Conservation (phyloP, 2,113 vertebrate genomes). For the Sinocyclocheilus anophthalmus region DNA sequence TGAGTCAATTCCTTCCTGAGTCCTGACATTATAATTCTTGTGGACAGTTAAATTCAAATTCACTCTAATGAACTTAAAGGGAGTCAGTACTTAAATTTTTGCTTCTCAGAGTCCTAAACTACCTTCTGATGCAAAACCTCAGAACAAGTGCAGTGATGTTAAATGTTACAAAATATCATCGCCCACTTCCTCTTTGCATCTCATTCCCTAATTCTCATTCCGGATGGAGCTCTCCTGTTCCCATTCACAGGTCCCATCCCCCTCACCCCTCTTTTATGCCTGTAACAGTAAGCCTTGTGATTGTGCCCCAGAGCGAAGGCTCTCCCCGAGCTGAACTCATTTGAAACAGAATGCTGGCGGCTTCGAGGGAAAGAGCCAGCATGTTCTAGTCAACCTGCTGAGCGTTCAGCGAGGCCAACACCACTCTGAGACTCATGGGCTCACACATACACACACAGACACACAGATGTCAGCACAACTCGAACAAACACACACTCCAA, state of each 20-base stretch:
- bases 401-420: constrained; percentile 59
- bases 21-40: background rate
- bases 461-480: constrained; percentile 42
- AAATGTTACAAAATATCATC: background rate
- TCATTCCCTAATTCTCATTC: constrained; percentile 33
- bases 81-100: background rate
- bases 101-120: background rate
- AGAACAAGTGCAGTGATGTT: background rate
- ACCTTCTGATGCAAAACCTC: background rate
- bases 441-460: constrained; percentile 37
- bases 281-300: constrained; percentile 56
- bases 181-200: background rate
- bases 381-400: constrained; percentile 61
- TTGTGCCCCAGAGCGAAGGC: constrained; percentile 58
- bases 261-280: constrained; percentile 29
- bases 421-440: constrained; percentile 54
- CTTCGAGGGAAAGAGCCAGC: constrained; percentile 68
- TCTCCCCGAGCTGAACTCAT: constrained; percentile 71
- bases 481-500: too few relatives aligned
- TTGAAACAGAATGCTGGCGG: constrained; percentile 82
- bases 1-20: too few relatives aligned
- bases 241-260: constrained; percentile 22
- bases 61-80: background rate
- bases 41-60: background rate
- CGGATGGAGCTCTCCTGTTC: constrained; percentile 21